Percentiles rank a stretch among this genome's conserved stretches.
Conservation (phyloP, 1,140 invertebrate species). For the Drosophila trapezifrons region DNA sequence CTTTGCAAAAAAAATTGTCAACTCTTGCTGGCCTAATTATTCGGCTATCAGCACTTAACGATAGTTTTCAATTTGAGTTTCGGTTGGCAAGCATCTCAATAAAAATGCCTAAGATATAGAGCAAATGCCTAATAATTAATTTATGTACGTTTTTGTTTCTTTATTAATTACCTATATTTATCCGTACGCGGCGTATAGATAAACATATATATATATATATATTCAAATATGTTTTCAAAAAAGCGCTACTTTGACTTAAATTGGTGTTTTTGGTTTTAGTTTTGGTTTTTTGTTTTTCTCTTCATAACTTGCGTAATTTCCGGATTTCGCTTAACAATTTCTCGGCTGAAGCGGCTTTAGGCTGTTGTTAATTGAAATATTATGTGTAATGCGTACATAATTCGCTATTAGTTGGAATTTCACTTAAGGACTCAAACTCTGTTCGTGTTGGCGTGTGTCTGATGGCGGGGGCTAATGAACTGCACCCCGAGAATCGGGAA, state of each 20-base stretch:
- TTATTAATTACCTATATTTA: constrained; percentile 33
- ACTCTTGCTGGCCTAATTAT: constrained; percentile 40
- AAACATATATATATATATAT: constrained; percentile 11
- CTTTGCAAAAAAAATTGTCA: constrained; percentile 34
- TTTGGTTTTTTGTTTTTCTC: neutral
- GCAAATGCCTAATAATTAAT: constrained; percentile 60
- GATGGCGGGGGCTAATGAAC: neutral
- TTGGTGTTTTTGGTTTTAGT: constrained; percentile 52
- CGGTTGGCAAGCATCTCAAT: constrained; percentile 73
- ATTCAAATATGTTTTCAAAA: constrained; percentile 36
- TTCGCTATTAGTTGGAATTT: constrained; percentile 66
- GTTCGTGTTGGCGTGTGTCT: constrained; percentile 8
- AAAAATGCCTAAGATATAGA: constrained; percentile 64
- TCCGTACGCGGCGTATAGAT: constrained; percentile 9
- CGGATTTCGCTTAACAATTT: constrained; percentile 28
- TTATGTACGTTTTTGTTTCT: constrained; percentile 1
- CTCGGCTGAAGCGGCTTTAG: constrained; percentile 36
- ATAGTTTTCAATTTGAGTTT: constrained; percentile 22
- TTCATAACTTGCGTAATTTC: constrained; percentile 10
- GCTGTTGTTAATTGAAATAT: constrained; percentile 47
- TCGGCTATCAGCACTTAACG: constrained; percentile 27
- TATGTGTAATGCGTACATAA: constrained; percentile 35
- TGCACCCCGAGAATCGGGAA: constrained; percentile 26
- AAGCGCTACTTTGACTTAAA: constrained; percentile 56
- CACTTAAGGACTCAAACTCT: constrained; percentile 18